Base-by-base conservation (phyloP, 1,140 invertebrate species). In the Cyrtorhinus lividipennis region DNA sequence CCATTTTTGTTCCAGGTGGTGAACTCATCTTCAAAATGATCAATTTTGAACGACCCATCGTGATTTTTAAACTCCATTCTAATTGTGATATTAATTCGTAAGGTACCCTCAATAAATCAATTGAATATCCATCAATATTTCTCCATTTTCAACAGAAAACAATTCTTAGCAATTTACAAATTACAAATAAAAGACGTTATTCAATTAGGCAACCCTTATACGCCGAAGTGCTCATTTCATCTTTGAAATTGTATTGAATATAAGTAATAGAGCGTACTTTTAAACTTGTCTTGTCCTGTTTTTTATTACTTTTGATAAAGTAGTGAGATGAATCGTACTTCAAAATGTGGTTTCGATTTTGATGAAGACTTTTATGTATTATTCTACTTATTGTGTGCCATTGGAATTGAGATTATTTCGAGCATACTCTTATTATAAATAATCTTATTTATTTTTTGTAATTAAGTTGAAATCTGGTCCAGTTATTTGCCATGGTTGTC, bases 41-140 rank as follows among this genome's bases (percentile, higher is more conserved):
- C 48, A 12, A 53, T 53, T 5, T 38, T 8, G 15, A 10, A 53
- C 20, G 48, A 22, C 56, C 13, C 23, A 26, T 23, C 26, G 24
- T 59, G 25, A 30, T 59, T 3, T 27, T 12, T 13, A 18, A 27
- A 26, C 56, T 58, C 27, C 24, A 30, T 27, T 27, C 26, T 24
- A 18, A 27, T 59, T 59, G 58, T 59, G 58, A 59, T 59, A 59
- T 59, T 59, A 59, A 59, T 59, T 59, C n/a, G 2, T 59, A 59
- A 59, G 58, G 8, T 53, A 44, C n/a, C n/a, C n/a, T 44, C 8
- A 44, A 44, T 44, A 10, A 44, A 44, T 44, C n/a, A 8, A 44
- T 10, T 10, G 8, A 44, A 44, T n/a, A 44, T 10, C n/a, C 38
- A 10, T 44, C 38, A 44, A 10, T 10, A 10, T 44, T n/a, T 10